Percentiles rank a stretch among this genome's conserved stretches.
phyloP scores from a whole-genome alignment of 2,113 vertebrate genomes.

The Indri indri region DNA sequence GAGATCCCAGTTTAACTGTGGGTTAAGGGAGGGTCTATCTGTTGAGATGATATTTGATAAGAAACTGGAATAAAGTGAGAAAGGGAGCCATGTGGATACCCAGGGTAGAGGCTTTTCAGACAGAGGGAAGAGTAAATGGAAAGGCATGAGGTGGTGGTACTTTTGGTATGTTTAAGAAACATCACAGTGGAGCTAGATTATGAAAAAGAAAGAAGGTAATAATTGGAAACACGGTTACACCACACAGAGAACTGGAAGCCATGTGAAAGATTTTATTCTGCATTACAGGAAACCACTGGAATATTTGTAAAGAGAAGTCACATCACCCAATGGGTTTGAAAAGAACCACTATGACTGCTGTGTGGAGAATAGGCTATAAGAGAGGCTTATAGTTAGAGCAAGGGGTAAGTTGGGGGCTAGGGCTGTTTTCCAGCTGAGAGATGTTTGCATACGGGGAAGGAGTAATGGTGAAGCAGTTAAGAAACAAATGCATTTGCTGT shows the following conservation, averaged over 20 bases:
- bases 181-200: neutral
- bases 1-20: neutral
- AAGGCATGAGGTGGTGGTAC: neutral
- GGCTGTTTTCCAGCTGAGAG: neutral
- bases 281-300: neutral
- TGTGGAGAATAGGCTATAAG: neutral
- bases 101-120: neutral
- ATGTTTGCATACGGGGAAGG: neutral
- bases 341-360: neutral
- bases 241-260: neutral
- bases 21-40: neutral
- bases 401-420: neutral
- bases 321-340: neutral
- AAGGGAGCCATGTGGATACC: neutral
- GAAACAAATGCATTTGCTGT: neutral
- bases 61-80: neutral
- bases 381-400: neutral
- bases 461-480: neutral
- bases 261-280: neutral
- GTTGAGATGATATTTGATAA: neutral
- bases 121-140: neutral
- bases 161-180: neutral
- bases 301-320: neutral
- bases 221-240: neutral
- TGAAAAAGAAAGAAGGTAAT: neutral